Base-by-base conservation (phyloP, 1,140 invertebrate species). In the Aplysia californica region DNA sequence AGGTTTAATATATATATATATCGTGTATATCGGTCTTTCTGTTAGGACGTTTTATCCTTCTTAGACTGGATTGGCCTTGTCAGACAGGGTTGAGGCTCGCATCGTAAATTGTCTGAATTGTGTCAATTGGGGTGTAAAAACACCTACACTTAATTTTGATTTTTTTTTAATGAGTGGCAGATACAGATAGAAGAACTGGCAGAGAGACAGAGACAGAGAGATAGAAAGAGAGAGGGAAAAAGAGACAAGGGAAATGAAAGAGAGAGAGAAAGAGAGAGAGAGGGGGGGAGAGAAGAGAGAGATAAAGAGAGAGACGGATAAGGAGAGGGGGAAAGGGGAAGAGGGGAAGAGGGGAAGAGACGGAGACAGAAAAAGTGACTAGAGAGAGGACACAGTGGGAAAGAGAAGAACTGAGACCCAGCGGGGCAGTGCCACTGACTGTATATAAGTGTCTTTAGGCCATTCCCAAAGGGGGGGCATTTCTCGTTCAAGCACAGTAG, bases 191-290 rank as follows among this genome's bases (percentile, higher is more conserved):
- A 26, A 39, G 15, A n/a, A 67, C 15, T 21, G n/a, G 26, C 15
- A 67, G n/a, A 38, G n/a, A 67, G 65, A 5, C 18, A 67, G 65
- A 67, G 65, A 38, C 18, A 38, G 33, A 67, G 36, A 38, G n/a
- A 67, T 15, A 38, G 33, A 38, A 23, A 38, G 23, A 64, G 23
- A 29, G n/a, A 64, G 23, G 36, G n/a, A 3, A 31, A 64, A 31
- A 29, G 23, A 21, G 33, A 67, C 15, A 38, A 23, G 26, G 33
- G 23, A 23, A n/a, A n/a, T 38, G 33, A 38, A 23, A 38, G 33
- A 67, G 33, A 38, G n/a, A 38, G 33, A n/a, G n/a, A 38, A n/a
- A 38, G 33, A 38, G n/a, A n/a, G 33, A 67, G n/a, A 38, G 35
- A 67, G 33, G 41, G n/a, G 26, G 33, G 41, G 33, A 38, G n/a